Base-by-base conservation (phyloP, 2,797 vertebrate genomes). In the Uromys caudimaculatus region DNA sequence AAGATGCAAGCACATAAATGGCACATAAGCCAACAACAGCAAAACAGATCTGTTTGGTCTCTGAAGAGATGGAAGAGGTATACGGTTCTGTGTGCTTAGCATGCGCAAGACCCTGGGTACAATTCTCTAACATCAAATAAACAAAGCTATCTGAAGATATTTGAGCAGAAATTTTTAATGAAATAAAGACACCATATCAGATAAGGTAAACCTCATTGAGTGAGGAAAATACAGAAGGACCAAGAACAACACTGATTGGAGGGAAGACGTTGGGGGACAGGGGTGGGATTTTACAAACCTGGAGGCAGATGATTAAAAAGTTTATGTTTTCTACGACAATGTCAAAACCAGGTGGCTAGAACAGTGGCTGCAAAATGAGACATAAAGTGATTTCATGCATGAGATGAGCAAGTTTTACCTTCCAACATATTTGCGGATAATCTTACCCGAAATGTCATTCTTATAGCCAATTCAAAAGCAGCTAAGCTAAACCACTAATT, bases 351-450 rank as follows among this genome's bases (percentile, higher is more conserved):
- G 54, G 35, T 62, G 29, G 89, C 3, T 21, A 27, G 3, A 67
- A 38, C 9, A 23, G 24, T 13, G 17, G 41, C 69, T 92, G 0
- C 75, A 67, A 95, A 87, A 71, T 38, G 89, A 93, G 38, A 64
- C 16, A 58, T 14, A n/a, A 81, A 90, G 3, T 71, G 23, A 52
- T 95, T 95, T 95, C 44, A 27, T 21, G 29, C 24, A 13, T 41
- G 35, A 60, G 52, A 85, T n/a, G 58, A 79, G 27, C 78, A 64
- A 3, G 86, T 60, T 77, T 94, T 77, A 82, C 17, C 44, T 92
- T 85, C 85, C 13, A 96, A 86, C 21, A 64, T 60, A 91, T 27
- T 89, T 35, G n/a, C 81, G 44, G 81, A 93, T 88, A 96, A n/a
- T 52, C n/a, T 91, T 92, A 38, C 73, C 88, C 38, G 24, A 62